Conservation (phyloP, 2,888 invertebrate species). For the Chouioia cunea region DNA sequence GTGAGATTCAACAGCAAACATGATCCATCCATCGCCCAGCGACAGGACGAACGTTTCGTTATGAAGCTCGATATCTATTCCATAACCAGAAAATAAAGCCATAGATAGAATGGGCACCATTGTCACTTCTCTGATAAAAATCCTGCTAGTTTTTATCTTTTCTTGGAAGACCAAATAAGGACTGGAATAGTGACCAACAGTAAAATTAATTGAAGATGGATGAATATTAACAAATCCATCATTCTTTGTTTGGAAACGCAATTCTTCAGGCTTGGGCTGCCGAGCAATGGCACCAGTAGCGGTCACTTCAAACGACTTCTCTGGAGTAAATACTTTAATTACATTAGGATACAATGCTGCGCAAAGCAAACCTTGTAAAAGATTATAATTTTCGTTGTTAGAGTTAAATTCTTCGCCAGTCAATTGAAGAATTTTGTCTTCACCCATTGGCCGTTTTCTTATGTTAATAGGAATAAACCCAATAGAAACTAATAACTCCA, state of each 20-base stretch:
- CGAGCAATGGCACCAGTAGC: constrained; percentile 82
- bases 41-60: constrained; percentile 81
- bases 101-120: constrained; percentile 83
- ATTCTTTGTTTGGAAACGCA: constrained; percentile 80
- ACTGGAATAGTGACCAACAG: constrained; percentile 76
- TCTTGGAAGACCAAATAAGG: constrained; percentile 87
- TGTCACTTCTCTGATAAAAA: constrained; percentile 84
- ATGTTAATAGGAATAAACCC: constrained; percentile 82
- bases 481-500: constrained; percentile 81
- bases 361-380: constrained; percentile 87
- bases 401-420: constrained; percentile 79
- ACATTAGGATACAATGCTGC: constrained; percentile 95
- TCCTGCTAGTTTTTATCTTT: constrained; percentile 83
- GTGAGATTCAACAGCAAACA: constrained; percentile 82
- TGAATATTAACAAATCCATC: constrained; percentile 82
- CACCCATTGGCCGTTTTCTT: constrained; percentile 71
- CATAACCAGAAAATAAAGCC: constrained; percentile 77
- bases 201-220: constrained; percentile 82
- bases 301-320: constrained; percentile 81
- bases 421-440: constrained; percentile 76
- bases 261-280: constrained; percentile 78
- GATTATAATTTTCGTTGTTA: constrained; percentile 80
- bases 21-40: constrained; percentile 85
- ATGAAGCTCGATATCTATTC: constrained; percentile 79
- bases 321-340: constrained; percentile 85